Percentiles rank a stretch among this genome's conserved stretches.
Evolutionary conservation across 1,140 invertebrate species (phyloP).

Genomic region (Ectropis grisescens): DNA sequence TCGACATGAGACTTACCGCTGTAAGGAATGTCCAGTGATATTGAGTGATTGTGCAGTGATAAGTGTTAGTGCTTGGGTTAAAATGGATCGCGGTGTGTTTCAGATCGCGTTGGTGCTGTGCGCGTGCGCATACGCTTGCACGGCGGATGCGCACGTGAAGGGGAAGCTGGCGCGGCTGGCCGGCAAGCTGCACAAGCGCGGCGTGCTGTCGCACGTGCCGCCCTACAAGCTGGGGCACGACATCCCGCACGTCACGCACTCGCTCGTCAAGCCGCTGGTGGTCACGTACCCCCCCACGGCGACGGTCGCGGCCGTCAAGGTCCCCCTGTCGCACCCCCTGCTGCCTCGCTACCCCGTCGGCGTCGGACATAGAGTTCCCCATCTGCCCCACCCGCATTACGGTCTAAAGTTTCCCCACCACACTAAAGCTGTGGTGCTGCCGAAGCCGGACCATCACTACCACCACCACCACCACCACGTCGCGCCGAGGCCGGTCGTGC

Average conservation of each 20-base stretch:
- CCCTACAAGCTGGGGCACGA: conserved; percentile 62
- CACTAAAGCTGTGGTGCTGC: conserved; percentile 34
- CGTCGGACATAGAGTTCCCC: conserved; percentile 37
- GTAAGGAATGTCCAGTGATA: conserved; percentile 33
- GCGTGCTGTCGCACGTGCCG: conserved; percentile 45
- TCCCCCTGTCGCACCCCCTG: conserved; percentile 45
- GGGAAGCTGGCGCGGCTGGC: conserved; percentile 32
- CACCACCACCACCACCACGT: conserved; percentile 60
- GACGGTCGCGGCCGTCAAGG: conserved; percentile 52
- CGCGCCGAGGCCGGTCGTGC: conserved; percentile 32
- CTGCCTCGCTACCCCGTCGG: conserved; percentile 28
- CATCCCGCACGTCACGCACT: conserved; percentile 56
- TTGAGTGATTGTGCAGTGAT: conserved; percentile 16
- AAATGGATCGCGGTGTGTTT: conserved; percentile 31
- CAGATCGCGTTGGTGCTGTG: conserved; percentile 48
- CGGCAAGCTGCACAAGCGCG: conserved; percentile 52
- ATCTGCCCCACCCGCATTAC: conserved; percentile 45
- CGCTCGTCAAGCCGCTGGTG: conserved; percentile 57
- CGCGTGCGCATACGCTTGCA: conserved; percentile 24
- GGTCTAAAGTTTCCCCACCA: conserved; percentile 45
- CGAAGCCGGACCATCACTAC: conserved; percentile 44
- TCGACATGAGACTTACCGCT: conserved; percentile 32
- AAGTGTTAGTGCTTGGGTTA: conserved; percentile 5
- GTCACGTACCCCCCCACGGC: conserved; percentile 61
- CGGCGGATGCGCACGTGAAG: conserved; percentile 40